A percentile compares a stretch with the other conserved stretches of the same genome.
These are phyloP conservation scores for Encarsia formosa DNA, from an alignment of 2,888 invertebrate species.

Conservation along the genomic window DNA sequence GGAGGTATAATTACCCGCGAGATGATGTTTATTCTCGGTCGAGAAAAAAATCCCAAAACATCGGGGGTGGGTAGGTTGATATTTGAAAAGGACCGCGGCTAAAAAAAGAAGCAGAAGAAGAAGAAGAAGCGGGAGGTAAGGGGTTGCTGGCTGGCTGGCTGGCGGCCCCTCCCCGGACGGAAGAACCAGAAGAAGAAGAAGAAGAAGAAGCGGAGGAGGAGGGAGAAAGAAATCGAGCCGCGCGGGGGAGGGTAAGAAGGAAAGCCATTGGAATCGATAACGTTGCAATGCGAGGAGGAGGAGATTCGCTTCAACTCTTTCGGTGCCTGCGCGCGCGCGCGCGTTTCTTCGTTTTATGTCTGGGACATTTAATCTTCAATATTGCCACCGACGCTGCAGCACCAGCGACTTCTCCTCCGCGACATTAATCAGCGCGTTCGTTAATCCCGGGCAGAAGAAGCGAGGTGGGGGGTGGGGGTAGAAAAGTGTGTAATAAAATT, in stretches of 20 bases:
- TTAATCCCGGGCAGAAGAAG: background rate
- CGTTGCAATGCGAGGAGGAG: conserved; percentile 50
- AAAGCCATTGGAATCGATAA: conserved; percentile 52
- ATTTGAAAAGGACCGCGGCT: no score
- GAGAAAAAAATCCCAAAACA: no score
- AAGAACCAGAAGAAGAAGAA: conserved; percentile 31
- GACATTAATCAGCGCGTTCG: no score
- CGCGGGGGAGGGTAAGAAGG: conserved; percentile 44
- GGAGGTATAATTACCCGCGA: no score
- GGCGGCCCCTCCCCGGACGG: no score
- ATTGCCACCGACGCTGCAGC: conserved; percentile 18
- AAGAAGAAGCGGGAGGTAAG: conserved; percentile 38
- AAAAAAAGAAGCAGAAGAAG: background rate
- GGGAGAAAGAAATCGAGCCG: conserved; percentile 9
- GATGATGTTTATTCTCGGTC: no score
- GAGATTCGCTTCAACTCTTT: conserved; percentile 43
- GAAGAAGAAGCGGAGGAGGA: conserved; percentile 46
- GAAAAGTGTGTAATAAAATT: background rate
- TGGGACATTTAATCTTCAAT: conserved; percentile 20
- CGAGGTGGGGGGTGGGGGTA: background rate
- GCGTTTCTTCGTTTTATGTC: no score
- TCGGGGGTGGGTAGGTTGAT: no score
- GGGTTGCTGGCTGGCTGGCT: conserved; percentile 35
- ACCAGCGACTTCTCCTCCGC: background rate
- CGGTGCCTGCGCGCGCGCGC: conserved; percentile 23